Evolutionary conservation across 2,797 vertebrate species (phyloP).

Genomic region (Podargus strigoides): DNA sequence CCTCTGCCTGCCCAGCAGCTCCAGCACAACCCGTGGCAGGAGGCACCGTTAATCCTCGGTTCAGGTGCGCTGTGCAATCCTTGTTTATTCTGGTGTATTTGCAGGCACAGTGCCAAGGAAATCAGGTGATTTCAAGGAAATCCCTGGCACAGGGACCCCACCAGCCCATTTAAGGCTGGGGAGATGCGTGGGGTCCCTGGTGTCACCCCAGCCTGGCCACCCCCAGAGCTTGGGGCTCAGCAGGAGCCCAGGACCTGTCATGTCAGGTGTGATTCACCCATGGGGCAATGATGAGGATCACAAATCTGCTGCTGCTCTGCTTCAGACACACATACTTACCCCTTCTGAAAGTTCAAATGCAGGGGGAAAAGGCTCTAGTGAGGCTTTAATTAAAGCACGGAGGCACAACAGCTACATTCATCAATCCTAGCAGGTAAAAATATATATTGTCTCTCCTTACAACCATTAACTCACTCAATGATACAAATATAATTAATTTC

Average conservation of each 20-base stretch:
- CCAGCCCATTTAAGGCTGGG: background rate
- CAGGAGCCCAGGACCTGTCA: background rate
- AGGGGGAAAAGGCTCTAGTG: background rate
- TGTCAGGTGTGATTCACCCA: rapidly evolving
- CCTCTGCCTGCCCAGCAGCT: background rate
- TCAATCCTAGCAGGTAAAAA: background rate
- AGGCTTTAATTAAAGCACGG: background rate
- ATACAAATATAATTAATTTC: background rate
- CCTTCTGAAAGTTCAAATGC: background rate
- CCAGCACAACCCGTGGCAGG: rapidly evolving
- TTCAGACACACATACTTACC: rapidly evolving
- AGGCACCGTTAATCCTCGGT: background rate
- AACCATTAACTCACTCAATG: background rate
- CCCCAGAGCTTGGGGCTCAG: background rate
- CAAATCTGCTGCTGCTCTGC: background rate
- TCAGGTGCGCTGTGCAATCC: rapidly evolving
- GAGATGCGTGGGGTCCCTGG: background rate
- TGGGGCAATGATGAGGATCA: rapidly evolving
- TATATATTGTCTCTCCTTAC: background rate
- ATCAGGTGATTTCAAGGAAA: slow-evolving; percentile 43
- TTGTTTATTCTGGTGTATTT: background rate
- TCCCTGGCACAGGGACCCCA: background rate
- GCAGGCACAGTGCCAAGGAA: background rate
- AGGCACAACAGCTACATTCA: slow-evolving; percentile 6
- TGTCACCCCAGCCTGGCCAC: background rate